Conservation (phyloP, 2,888 invertebrate genomes). For the Acanthosepion lycidas region DNA sequence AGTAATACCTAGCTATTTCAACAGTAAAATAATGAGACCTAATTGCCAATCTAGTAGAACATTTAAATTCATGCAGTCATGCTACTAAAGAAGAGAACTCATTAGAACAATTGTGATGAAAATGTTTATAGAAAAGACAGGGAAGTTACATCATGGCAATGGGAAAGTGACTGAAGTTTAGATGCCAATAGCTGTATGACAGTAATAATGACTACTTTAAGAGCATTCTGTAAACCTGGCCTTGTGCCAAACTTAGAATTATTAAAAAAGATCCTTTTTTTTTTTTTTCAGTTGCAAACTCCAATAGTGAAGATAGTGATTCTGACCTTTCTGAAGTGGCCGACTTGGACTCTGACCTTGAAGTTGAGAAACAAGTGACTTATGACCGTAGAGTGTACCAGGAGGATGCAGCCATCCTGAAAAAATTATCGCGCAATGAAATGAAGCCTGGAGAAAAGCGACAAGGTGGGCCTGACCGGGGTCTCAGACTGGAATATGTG, state of each 20-base stretch:
- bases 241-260: not conserved
- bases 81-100: too few species aligned
- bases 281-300: slow-evolving; percentile 68
- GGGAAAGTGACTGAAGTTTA: too few species aligned
- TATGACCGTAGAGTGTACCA: slow-evolving; percentile 71
- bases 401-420: slow-evolving; percentile 69
- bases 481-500: slow-evolving; percentile 72
- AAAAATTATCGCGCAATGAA: slow-evolving; percentile 67
- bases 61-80: too few species aligned
- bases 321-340: slow-evolving; percentile 74
- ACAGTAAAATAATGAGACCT: too few species aligned
- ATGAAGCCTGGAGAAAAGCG: slow-evolving; percentile 70
- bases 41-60: too few species aligned
- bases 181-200: too few species aligned
- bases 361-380: slow-evolving; percentile 72
- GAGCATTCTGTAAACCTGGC: not conserved
- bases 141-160: too few species aligned
- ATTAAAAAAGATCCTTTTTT: not conserved
- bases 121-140: too few species aligned
- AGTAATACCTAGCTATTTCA: too few species aligned
- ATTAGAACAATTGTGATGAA: too few species aligned
- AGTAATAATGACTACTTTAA: too few species aligned
- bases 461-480: slow-evolving; percentile 69
- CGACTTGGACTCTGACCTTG: slow-evolving; percentile 74
- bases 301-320: slow-evolving; percentile 74